A percentile compares a stretch with the other conserved stretches of the same genome.
Evolutionary conservation across 2,113 vertebrate species (phyloP).

Genomic region (Marmota flaviventris): DNA sequence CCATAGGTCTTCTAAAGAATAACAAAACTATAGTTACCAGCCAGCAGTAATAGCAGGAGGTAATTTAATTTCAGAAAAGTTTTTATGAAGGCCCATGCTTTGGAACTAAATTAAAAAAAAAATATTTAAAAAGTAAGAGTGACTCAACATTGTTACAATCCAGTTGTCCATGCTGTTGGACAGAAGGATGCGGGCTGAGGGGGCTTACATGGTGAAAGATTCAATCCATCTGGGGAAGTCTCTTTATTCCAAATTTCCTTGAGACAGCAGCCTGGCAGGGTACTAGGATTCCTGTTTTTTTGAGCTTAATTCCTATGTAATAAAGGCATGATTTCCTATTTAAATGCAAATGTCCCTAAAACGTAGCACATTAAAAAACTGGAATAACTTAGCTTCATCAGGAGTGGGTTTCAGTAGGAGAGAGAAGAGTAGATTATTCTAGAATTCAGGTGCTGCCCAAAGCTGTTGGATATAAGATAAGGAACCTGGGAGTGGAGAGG

Average conservation of each 20-base stretch:
- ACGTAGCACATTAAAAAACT: slow-evolving; percentile 35
- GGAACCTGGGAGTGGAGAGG: background rate
- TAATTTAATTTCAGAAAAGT: background rate
- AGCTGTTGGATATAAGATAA: background rate
- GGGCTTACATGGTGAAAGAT: background rate
- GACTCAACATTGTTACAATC: background rate
- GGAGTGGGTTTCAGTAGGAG: slow-evolving; percentile 32
- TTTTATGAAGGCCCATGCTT: background rate
- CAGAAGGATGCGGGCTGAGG: background rate
- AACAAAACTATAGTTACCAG: background rate
- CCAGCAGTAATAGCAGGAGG: background rate
- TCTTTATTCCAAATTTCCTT: slow-evolving; percentile 15
- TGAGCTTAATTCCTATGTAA: slow-evolving; percentile 57
- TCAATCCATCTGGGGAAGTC: background rate
- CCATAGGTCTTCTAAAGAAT: background rate
- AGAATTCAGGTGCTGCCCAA: background rate
- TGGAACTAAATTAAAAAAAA: background rate
- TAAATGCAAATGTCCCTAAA: slow-evolving; percentile 72
- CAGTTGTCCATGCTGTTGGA: background rate
- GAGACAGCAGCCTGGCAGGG: background rate
- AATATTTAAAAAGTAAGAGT: background rate
- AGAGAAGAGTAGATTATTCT: background rate
- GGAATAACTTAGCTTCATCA: background rate
- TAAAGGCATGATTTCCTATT: slow-evolving; percentile 63
- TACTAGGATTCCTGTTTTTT: background rate